Percentiles rank a stretch among this genome's conserved stretches.
phyloP scores from a whole-genome alignment of 2,888 invertebrate species.

The Toxonevra muliebris region DNA sequence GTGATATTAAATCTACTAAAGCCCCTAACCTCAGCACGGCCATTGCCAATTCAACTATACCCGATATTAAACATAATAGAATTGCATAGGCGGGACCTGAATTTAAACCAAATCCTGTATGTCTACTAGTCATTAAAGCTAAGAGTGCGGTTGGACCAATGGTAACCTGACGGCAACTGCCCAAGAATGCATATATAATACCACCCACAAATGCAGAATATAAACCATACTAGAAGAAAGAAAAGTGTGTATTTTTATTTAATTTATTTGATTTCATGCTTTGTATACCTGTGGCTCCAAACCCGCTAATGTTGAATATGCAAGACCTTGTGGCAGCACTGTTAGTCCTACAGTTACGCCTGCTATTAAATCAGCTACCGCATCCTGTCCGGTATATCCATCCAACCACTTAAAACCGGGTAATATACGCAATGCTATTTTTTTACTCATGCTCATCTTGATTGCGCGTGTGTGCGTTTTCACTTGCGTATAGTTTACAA shows the following conservation, averaged over 20 bases:
- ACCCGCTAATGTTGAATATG: conserved; percentile 90
- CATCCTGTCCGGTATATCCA: conserved; percentile 78
- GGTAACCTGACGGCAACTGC: conserved; percentile 87
- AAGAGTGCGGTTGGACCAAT: conserved; percentile 90
- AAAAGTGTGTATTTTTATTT: background rate
- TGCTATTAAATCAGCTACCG: conserved; percentile 86
- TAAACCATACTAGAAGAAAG: conserved; percentile 80
- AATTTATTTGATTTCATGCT: background rate
- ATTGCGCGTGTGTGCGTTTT: too few species aligned
- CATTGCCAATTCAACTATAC: conserved; percentile 83
- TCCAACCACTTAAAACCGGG: conserved; percentile 75
- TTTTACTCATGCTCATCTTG: background rate
- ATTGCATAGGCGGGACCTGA: conserved; percentile 80
- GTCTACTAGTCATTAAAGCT: conserved; percentile 86
- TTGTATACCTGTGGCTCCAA: conserved; percentile 74
- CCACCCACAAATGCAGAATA: conserved; percentile 96
- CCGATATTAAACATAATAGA: conserved; percentile 83
- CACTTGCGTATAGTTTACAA: too few species aligned
- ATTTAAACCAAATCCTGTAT: conserved; percentile 61
- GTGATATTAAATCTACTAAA: conserved; percentile 87
- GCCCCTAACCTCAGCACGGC: conserved; percentile 85
- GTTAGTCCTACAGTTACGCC: conserved; percentile 93
- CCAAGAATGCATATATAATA: conserved; percentile 88
- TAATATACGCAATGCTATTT: conserved; percentile 45
- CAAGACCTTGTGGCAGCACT: conserved; percentile 91